Percentiles rank a stretch among this genome's conserved stretches.
phyloP scores from a whole-genome alignment of 1,140 invertebrate genomes.

The Micrasema minimum region DNA sequence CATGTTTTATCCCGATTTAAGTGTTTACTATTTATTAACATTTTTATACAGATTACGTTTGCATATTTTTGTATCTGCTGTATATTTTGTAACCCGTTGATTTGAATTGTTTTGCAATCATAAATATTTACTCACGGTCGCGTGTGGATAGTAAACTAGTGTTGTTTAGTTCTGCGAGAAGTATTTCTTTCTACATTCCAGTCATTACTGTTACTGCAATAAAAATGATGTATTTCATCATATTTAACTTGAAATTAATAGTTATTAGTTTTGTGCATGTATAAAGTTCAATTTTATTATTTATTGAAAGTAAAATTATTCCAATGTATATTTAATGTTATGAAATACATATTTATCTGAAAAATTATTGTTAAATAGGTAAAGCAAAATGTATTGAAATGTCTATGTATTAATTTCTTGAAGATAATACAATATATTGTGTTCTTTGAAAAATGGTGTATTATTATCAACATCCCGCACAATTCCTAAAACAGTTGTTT shows the following conservation, averaged over 20 bases:
- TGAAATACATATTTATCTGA: conserved; percentile 31
- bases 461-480: too few species aligned
- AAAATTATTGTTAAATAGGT: conserved; percentile 34
- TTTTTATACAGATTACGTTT: too few species aligned
- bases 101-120: too few species aligned
- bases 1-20: neutral
- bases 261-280: neutral
- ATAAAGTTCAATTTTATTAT: conserved; percentile 28
- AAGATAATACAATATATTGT: conserved; percentile 1
- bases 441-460: too few species aligned
- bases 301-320: neutral
- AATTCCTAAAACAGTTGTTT: too few species aligned
- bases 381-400: conserved; percentile 6
- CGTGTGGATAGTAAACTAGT: too few species aligned
- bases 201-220: neutral
- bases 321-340: conserved; percentile 17
- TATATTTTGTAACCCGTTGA: too few species aligned
- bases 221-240: too few species aligned
- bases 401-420: neutral
- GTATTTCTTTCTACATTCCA: neutral
- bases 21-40: too few species aligned
- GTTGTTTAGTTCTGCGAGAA: neutral
- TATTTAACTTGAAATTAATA: too few species aligned
- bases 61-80: too few species aligned
- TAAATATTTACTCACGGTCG: too few species aligned